A percentile compares a stretch with the other conserved stretches of the same genome.
Conservation (phyloP, 92 coral and sea anemone species). For the Micromussa lordhowensis region DNA sequence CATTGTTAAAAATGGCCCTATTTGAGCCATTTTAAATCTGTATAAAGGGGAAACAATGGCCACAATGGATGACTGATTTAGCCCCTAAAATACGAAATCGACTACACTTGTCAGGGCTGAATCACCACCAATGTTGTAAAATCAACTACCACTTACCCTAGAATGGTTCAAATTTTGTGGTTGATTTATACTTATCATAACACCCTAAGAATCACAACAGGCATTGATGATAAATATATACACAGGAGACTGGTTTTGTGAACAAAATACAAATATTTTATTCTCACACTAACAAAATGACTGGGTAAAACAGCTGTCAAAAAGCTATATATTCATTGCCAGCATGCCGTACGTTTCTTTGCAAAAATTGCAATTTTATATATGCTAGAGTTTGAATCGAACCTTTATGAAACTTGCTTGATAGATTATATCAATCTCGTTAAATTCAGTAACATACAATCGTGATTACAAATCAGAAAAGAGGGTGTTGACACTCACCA, state of each 20-base stretch:
- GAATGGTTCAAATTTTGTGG: background rate
- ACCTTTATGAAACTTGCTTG: too few relatives aligned
- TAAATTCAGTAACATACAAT: too few relatives aligned
- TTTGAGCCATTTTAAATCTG: too few relatives aligned
- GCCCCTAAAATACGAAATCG: background rate
- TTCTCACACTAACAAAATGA: background rate
- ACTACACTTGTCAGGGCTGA: background rate
- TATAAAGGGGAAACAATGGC: background rate
- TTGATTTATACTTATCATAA: background rate
- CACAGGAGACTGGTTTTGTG: background rate
- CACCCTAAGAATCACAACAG: background rate
- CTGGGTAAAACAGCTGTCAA: background rate
- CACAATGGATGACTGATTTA: background rate
- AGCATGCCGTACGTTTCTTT: too few relatives aligned
- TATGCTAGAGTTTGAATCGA: too few relatives aligned
- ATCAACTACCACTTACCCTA: constrained; percentile 1
- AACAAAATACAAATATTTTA: too few relatives aligned
- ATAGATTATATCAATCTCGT: too few relatives aligned
- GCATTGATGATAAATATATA: background rate
- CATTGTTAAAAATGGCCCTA: too few relatives aligned
- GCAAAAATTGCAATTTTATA: too few relatives aligned
- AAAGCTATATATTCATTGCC: background rate
- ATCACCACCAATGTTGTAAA: background rate
- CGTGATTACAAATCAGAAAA: too few relatives aligned
- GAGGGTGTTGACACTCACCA: too few relatives aligned